Evolutionary conservation across 1,140 invertebrate species (phyloP).

Genomic region (Colletes latitarsis): DNA sequence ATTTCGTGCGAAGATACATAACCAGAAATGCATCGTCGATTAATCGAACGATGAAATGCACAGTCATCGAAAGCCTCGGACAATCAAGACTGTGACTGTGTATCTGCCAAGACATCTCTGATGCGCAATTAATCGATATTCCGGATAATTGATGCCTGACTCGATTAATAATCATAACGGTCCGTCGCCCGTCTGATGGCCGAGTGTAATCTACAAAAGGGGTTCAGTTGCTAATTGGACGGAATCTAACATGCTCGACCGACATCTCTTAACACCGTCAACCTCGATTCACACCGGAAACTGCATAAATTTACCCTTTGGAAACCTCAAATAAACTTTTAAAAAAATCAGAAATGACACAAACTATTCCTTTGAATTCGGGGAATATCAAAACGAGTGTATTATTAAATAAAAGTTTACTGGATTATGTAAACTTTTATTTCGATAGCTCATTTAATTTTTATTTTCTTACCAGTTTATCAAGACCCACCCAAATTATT

Average conservation of each 20-base stretch:
- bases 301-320: too few species aligned
- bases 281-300: too few species aligned
- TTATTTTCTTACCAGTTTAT: too few species aligned
- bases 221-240: slow-evolving; percentile 44
- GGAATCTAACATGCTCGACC: not conserved
- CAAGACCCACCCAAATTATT: too few species aligned
- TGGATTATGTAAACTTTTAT: too few species aligned
- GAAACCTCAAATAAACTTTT: too few species aligned
- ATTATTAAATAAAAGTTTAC: too few species aligned
- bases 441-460: too few species aligned
- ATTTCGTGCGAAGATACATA: too few species aligned
- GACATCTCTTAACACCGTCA: not conserved
- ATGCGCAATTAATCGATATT: slow-evolving; percentile 73
- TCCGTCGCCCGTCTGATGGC: slow-evolving; percentile 57
- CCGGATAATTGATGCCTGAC: slow-evolving; percentile 74
- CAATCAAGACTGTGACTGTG: slow-evolving; percentile 59
- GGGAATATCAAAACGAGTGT: too few species aligned
- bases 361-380: too few species aligned
- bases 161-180: slow-evolving; percentile 74
- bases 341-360: too few species aligned
- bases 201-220: slow-evolving; percentile 23
- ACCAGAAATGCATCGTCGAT: slow-evolving; percentile 45
- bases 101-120: slow-evolving; percentile 56
- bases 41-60: slow-evolving; percentile 64
- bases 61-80: slow-evolving; percentile 65